A percentile compares a stretch with the other conserved stretches of the same genome.
Conservation (phyloP, 64 coral and sea anemone genomes). For the Porites lutea region DNA sequence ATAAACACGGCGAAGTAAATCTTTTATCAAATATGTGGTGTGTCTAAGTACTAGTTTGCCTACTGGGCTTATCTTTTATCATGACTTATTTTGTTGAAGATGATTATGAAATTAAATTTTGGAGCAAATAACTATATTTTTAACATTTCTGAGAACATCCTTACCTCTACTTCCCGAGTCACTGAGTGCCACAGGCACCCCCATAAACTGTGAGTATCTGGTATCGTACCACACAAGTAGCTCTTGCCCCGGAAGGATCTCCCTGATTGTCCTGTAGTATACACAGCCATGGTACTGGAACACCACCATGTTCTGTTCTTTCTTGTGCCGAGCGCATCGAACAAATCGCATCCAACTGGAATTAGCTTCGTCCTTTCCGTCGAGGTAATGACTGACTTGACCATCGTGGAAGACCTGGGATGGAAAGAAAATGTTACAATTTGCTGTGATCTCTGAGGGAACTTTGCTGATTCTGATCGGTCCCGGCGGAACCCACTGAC, state of each 20-base stretch:
- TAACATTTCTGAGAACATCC: neutral
- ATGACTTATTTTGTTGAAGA: too few species aligned
- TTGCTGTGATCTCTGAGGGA: too few species aligned
- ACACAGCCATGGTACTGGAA: conserved; percentile 99
- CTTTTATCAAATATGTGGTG: too few species aligned
- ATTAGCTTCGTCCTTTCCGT: conserved; percentile 95
- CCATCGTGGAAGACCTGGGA: conserved; percentile 96
- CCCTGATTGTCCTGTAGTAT: conserved; percentile 93
- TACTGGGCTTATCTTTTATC: too few species aligned
- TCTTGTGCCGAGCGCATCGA: conserved; percentile 95
- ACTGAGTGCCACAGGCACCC: conserved; percentile 91
- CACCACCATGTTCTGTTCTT: conserved; percentile 99
- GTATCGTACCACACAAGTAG: conserved; percentile 97
- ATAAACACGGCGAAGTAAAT: too few species aligned
- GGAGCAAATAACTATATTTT: too few species aligned
- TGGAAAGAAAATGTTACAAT: too few species aligned
- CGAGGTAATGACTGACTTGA: conserved; percentile 99
- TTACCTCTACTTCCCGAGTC: conserved; percentile 94
- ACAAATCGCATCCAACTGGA: conserved; percentile 99
- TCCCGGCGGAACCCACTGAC: neutral
- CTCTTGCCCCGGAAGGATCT: conserved; percentile 92
- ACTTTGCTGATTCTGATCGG: too few species aligned
- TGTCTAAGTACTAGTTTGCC: too few species aligned
- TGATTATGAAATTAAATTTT: too few species aligned
- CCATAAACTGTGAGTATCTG: conserved; percentile 96